Percentiles rank a stretch among this genome's conserved stretches.
These are phyloP conservation scores for Helleia helle DNA, from an alignment of 2,888 invertebrate genomes.

Conservation along the genomic window DNA sequence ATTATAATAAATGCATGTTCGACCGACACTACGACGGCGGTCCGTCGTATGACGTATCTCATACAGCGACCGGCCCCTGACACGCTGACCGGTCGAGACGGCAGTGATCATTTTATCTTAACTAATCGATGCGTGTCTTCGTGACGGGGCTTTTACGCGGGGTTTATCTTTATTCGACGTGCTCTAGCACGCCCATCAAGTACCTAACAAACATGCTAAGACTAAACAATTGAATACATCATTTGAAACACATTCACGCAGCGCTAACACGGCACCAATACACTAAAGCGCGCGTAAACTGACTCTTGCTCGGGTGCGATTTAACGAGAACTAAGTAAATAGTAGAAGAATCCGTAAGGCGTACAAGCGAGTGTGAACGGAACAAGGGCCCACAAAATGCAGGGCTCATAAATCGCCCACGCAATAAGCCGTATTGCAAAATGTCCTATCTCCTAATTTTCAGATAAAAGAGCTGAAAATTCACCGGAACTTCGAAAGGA, in stretches of 20 bases:
- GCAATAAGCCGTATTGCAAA: background rate
- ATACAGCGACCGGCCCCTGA: background rate
- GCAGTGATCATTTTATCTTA: slow-evolving; percentile 1
- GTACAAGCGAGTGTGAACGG: slow-evolving; percentile 5
- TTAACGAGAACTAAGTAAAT: background rate
- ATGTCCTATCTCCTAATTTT: background rate
- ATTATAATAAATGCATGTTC: slow-evolving; percentile 4
- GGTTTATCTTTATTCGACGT: background rate
- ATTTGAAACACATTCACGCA: slow-evolving; percentile 2
- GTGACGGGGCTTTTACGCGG: no score
- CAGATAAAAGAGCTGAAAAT: background rate
- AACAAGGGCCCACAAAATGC: background rate
- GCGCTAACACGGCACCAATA: background rate
- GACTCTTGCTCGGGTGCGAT: background rate
- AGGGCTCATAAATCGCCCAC: background rate
- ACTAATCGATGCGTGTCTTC: background rate
- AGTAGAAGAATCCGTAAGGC: slow-evolving; percentile 1
- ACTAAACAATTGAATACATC: background rate
- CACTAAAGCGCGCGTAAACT: background rate
- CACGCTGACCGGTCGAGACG: background rate
- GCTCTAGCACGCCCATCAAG: background rate
- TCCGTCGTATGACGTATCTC: background rate
- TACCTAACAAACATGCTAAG: background rate
- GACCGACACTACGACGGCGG: background rate
- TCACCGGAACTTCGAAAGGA: background rate